Conservation (phyloP, 2,797 vertebrate genomes). For the Squalus acanthias region DNA sequence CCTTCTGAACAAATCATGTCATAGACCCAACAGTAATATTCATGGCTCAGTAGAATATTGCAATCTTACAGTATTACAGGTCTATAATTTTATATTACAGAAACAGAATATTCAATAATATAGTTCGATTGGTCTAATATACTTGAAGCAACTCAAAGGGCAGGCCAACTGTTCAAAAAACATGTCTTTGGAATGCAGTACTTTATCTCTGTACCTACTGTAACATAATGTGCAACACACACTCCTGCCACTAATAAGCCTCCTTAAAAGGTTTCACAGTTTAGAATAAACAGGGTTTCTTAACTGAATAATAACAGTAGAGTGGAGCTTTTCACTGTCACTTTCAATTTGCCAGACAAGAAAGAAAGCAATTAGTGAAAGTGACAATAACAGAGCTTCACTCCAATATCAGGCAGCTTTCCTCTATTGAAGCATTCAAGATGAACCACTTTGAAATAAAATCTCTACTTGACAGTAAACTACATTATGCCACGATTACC, state of each 20-base stretch:
- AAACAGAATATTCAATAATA: not conserved
- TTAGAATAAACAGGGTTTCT: not conserved
- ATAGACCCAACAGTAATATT: not conserved
- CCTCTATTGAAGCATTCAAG: not conserved
- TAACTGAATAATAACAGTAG: not conserved
- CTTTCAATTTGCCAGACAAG: slow-evolving; percentile 21
- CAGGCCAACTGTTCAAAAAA: not conserved
- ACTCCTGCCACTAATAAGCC: not conserved
- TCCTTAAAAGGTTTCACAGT: not conserved
- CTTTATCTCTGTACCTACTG: not conserved
- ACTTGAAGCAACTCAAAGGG: not conserved
- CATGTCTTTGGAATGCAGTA: not conserved
- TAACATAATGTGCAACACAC: not conserved
- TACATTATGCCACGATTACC: not conserved
- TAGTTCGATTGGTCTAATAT: not conserved
- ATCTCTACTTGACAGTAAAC: not conserved
- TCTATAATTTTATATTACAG: not conserved
- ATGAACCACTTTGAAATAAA: not conserved
- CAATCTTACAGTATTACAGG: not conserved
- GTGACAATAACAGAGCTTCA: not conserved
- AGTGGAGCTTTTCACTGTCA: not conserved
- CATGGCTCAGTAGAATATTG: not conserved
- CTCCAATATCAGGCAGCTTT: not conserved
- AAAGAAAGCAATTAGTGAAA: not conserved
- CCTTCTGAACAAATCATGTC: not conserved